Percentiles rank a stretch among this genome's conserved stretches.
These are phyloP conservation scores for Calycopis cecrops DNA, from an alignment of 1,140 invertebrate species.

Conservation along the genomic window DNA sequence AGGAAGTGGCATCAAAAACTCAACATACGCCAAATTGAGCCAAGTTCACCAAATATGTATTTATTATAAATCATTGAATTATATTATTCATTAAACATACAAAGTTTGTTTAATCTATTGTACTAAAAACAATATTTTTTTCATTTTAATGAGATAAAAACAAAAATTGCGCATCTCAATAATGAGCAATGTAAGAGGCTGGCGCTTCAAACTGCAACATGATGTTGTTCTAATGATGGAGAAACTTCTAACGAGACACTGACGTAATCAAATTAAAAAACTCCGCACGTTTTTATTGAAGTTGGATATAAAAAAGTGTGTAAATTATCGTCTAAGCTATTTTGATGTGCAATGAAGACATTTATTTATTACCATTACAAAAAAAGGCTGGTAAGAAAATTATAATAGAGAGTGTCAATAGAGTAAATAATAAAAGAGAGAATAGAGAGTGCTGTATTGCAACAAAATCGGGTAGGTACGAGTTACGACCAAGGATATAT, in stretches of 20 bases:
- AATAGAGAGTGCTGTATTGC: too few relatives aligned
- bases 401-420: too few relatives aligned
- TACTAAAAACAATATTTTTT: not conserved
- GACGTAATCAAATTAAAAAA: not conserved
- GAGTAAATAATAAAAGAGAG: too few relatives aligned
- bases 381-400: too few relatives aligned
- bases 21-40: too few relatives aligned
- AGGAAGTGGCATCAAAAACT: too few relatives aligned
- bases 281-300: not conserved
- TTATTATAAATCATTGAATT: too few relatives aligned
- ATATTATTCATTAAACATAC: too few relatives aligned
- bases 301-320: not conserved
- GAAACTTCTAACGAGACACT: not conserved
- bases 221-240: conserved; percentile 7
- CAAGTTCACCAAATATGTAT: too few relatives aligned
- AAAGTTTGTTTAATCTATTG: not conserved
- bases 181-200: not conserved
- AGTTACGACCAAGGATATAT: too few relatives aligned
- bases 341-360: conserved; percentile 1
- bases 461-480: too few relatives aligned
- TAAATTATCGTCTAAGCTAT: conserved; percentile 5
- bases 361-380: too few relatives aligned
- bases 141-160: conserved; percentile 10
- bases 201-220: not conserved
- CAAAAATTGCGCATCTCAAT: not conserved